Evolutionary conservation across 2,888 invertebrate genomes (phyloP).

Genomic region (Bruchidius siliquastri): DNA sequence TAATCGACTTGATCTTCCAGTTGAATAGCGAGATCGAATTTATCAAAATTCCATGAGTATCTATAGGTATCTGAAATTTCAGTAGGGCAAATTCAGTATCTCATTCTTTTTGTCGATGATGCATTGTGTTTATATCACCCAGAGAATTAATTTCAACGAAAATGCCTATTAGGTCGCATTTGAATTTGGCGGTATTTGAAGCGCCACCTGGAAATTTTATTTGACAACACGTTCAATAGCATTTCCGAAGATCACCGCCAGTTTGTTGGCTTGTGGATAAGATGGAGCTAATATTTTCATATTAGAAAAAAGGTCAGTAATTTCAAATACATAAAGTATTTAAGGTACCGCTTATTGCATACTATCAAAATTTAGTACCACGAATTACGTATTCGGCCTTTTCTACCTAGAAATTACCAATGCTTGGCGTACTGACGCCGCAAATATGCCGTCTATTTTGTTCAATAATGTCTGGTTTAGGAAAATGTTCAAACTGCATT

Average conservation of each 20-base stretch:
- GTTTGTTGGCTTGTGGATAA: constrained; percentile 43
- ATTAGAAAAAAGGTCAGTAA: constrained; percentile 46
- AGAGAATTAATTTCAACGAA: neutral
- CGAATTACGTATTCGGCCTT: constrained; percentile 7
- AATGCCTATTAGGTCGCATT: neutral
- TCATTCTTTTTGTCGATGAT: neutral
- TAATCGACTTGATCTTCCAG: neutral
- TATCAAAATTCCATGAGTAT: neutral
- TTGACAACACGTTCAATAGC: constrained; percentile 13
- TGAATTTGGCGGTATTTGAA: constrained; percentile 18
- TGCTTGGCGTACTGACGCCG: neutral
- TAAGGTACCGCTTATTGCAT: neutral
- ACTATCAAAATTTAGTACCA: constrained; percentile 17
- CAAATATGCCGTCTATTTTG: neutral
- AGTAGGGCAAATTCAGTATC: neutral
- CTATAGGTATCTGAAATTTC: neutral
- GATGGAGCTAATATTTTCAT: constrained; percentile 48
- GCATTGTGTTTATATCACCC: neutral
- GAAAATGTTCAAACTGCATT: neutral
- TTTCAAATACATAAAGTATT: constrained; percentile 35
- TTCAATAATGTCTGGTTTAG: neutral
- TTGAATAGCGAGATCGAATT: neutral
- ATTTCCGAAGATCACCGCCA: constrained; percentile 31
- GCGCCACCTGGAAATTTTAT: constrained; percentile 26
- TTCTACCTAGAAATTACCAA: neutral